Evolutionary conservation across 2,888 invertebrate genomes (phyloP).

Genomic region (Andrena minutula): DNA sequence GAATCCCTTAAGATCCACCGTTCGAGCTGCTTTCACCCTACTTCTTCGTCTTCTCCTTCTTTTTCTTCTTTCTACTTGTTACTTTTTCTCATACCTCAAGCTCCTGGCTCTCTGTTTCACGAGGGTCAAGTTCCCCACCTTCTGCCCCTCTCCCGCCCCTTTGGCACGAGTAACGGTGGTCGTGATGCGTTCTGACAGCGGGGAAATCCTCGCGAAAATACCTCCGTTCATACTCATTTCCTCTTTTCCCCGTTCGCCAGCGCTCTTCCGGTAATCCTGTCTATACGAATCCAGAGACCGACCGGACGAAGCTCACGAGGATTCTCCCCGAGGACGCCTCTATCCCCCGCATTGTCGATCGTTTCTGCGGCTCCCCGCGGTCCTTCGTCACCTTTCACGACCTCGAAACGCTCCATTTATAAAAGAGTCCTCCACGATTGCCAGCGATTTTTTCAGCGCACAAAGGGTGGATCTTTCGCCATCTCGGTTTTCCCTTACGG

Average conservation of each 20-base stretch:
- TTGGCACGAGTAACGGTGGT: slow-evolving; percentile 38
- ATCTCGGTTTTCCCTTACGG: slow-evolving; percentile 38
- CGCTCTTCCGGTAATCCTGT: slow-evolving; percentile 62
- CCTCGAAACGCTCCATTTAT: slow-evolving; percentile 67
- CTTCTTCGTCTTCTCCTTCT: slow-evolving; percentile 12
- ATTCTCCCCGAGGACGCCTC: slow-evolving; percentile 49
- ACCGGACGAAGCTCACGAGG: slow-evolving; percentile 48
- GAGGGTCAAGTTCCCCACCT: slow-evolving; percentile 47
- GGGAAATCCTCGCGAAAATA: slow-evolving; percentile 70
- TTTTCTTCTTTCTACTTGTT: neutral
- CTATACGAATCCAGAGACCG: slow-evolving; percentile 58
- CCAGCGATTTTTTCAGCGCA: slow-evolving; percentile 53
- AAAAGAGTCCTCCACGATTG: slow-evolving; percentile 52
- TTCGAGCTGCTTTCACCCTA: slow-evolving; percentile 26
- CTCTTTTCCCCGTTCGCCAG: slow-evolving; percentile 44
- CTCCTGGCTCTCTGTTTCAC: slow-evolving; percentile 19
- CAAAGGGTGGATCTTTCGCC: slow-evolving; percentile 48
- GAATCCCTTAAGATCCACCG: slow-evolving; percentile 78
- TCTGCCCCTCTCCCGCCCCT: neutral
- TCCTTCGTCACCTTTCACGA: slow-evolving; percentile 66
- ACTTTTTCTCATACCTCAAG: neutral
- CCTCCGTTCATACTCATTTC: slow-evolving; percentile 68
- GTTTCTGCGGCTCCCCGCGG: slow-evolving; percentile 65
- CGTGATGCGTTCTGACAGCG: slow-evolving; percentile 66
- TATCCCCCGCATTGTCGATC: slow-evolving; percentile 66